phyloP scores from a whole-genome alignment of 2,888 invertebrate species.

The Andrena bucephala region DNA sequence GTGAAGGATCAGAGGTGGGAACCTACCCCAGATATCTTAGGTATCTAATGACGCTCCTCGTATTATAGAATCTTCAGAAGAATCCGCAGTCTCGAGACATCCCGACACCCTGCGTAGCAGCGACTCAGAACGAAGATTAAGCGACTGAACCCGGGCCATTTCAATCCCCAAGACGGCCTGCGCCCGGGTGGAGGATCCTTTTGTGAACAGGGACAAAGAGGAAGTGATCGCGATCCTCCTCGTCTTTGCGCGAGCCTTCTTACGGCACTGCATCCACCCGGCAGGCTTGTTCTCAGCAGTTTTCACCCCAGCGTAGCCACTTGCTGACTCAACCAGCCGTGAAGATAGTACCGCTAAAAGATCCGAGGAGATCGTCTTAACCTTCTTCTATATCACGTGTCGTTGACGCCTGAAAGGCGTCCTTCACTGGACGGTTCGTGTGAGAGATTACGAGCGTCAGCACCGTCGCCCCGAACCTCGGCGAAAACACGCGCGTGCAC shows the following conservation, averaged over 20 bases:
- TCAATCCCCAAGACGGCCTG: conserved; percentile 29
- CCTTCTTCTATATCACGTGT: conserved; percentile 68
- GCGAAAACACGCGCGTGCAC: neutral
- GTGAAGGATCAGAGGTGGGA: no score
- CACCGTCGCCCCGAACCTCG: conserved; percentile 11
- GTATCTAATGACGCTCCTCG: no score
- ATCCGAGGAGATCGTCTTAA: conserved; percentile 69
- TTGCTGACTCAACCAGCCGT: conserved; percentile 71
- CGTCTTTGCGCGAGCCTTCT: conserved; percentile 57
- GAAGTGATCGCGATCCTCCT: conserved; percentile 51
- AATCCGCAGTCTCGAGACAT: neutral
- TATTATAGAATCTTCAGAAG: neutral
- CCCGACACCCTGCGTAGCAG: neutral
- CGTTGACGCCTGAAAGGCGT: conserved; percentile 65
- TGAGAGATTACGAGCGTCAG: conserved; percentile 54
- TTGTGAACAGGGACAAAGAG: conserved; percentile 40
- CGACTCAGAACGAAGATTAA: neutral
- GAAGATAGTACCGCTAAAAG: conserved; percentile 62
- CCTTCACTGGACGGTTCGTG: conserved; percentile 40
- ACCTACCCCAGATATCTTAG: no score
- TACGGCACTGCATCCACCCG: conserved; percentile 59
- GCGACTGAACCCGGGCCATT: conserved; percentile 1
- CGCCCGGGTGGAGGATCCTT: conserved; percentile 9
- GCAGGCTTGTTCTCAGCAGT: conserved; percentile 67
- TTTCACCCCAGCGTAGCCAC: conserved; percentile 58